Conservation (phyloP, 2,113 vertebrate genomes). For the Lagenorhynchus albirostris region DNA sequence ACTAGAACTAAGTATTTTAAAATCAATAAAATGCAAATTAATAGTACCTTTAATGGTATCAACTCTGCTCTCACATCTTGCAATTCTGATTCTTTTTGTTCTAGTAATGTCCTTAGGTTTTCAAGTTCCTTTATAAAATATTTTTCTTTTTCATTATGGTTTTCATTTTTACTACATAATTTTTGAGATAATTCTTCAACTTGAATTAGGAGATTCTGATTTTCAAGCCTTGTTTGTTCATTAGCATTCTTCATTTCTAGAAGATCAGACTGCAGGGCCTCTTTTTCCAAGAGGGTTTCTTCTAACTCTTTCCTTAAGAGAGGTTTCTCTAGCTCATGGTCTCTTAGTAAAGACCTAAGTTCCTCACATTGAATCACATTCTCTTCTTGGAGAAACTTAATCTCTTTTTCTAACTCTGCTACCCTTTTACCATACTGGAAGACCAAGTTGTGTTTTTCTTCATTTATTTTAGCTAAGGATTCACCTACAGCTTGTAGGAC, state of each 20-base stretch:
- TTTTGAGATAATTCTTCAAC: conserved; percentile 79
- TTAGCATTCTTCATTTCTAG: conserved; percentile 85
- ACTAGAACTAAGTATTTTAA: conserved; percentile 1
- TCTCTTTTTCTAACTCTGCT: conserved; percentile 74
- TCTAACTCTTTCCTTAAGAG: conserved; percentile 85
- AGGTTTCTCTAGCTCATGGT: conserved; percentile 85
- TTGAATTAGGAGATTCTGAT: conserved; percentile 82
- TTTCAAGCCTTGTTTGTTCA: conserved; percentile 87
- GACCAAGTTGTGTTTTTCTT: conserved; percentile 75
- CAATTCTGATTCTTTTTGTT: conserved; percentile 88
- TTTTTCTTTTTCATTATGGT: conserved; percentile 68
- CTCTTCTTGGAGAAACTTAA: conserved; percentile 81
- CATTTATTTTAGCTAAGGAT: conserved; percentile 75
- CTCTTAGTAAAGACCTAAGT: conserved; percentile 81
- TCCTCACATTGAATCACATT: conserved; percentile 77
- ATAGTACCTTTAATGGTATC: conserved; percentile 86
- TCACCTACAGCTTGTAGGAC: conserved; percentile 78
- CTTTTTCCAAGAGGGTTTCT: conserved; percentile 83
- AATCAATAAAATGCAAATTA: conserved; percentile 34
- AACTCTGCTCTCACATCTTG: conserved; percentile 86
- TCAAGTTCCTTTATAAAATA: conserved; percentile 73
- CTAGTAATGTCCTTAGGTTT: conserved; percentile 80
- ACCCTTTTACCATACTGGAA: conserved; percentile 79
- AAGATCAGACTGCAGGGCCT: conserved; percentile 86
- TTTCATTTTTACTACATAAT: conserved; percentile 77